A percentile compares a stretch with the other conserved stretches of the same genome.
These are phyloP conservation scores for human (Homo sapiens) DNA, from an alignment of 2,113 vertebrate species.

Conservation along the genomic window DNA sequence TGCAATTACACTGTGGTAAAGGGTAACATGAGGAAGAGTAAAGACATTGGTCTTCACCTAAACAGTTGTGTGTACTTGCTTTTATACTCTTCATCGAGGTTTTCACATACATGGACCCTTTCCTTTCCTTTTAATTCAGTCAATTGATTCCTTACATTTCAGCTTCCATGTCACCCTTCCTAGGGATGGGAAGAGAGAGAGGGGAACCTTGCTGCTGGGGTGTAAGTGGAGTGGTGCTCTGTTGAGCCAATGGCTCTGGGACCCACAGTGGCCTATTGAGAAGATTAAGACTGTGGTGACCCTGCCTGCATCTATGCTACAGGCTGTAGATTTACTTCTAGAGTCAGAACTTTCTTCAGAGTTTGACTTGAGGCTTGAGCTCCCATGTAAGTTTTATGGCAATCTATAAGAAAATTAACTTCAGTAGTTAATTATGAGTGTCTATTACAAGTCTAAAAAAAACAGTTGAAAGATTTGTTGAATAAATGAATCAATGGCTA, in stretches of 20 bases:
- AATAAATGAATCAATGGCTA: neutral
- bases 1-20: neutral
- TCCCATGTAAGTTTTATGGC: neutral
- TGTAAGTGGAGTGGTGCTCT: neutral
- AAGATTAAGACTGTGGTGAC: neutral
- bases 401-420: neutral
- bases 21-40: no score
- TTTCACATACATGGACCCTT: neutral
- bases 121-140: neutral
- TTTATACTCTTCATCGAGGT: neutral
- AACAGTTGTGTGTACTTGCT: neutral
- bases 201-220: neutral
- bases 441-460: neutral
- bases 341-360: neutral
- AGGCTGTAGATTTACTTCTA: neutral
- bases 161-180: neutral
- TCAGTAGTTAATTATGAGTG: neutral
- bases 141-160: neutral
- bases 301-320: neutral
- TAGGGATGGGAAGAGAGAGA: neutral
- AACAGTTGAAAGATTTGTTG: neutral
- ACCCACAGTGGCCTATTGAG: neutral
- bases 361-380: neutral
- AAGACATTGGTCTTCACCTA: no score
- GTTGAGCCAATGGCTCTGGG: neutral